Conservation (phyloP, 2,113 vertebrate genomes). For the Gallinago undulata region DNA sequence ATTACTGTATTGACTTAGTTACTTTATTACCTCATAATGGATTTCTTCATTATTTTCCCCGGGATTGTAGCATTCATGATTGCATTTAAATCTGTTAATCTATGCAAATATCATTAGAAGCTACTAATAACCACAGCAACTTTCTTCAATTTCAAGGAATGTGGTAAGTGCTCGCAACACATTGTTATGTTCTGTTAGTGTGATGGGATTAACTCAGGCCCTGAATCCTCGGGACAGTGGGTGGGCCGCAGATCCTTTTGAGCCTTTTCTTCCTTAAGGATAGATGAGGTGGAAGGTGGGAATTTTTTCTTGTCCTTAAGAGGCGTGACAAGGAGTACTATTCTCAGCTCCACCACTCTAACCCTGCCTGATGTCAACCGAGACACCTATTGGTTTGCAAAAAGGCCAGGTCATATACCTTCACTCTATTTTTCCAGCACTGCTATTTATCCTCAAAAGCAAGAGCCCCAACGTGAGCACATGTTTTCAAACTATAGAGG, state of each 20-base stretch:
- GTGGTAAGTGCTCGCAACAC: slow-evolving; percentile 53
- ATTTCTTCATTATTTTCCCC: slow-evolving; percentile 81
- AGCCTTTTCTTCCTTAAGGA: background rate
- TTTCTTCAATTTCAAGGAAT: slow-evolving; percentile 65
- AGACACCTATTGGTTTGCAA: background rate
- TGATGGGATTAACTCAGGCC: slow-evolving; percentile 41
- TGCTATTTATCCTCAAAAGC: background rate
- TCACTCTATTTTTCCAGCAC: background rate
- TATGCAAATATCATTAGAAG: slow-evolving; percentile 82
- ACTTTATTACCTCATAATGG: slow-evolving; percentile 80
- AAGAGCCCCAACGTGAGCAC: background rate
- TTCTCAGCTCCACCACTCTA: background rate
- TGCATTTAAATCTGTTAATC: slow-evolving; percentile 81
- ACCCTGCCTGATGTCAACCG: background rate
- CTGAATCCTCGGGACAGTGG: background rate
- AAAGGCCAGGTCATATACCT: background rate
- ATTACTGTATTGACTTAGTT: slow-evolving; percentile 83
- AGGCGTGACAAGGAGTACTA: fast-evolving
- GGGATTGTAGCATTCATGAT: slow-evolving; percentile 77
- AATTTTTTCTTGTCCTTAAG: background rate
- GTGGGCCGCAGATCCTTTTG: background rate
- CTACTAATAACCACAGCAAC: slow-evolving; percentile 71
- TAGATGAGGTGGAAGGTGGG: background rate
- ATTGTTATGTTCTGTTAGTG: slow-evolving; percentile 31
- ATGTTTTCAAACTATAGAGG: background rate